phyloP scores from a whole-genome alignment of 2,113 vertebrate species.

The Numenius arquata region DNA sequence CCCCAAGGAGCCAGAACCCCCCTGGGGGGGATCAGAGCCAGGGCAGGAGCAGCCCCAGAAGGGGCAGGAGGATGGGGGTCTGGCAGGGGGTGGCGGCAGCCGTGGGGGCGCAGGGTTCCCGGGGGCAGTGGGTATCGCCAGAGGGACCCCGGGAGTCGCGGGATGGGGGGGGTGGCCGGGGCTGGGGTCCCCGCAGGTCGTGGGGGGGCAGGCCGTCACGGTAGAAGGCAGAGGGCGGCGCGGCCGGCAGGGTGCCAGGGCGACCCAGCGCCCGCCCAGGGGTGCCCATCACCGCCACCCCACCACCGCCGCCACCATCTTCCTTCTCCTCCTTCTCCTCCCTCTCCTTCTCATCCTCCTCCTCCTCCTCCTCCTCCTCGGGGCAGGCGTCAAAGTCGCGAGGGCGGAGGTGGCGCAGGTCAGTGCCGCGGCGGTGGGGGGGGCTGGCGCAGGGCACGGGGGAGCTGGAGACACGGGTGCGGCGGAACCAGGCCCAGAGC shows the following conservation, averaged over 20 bases:
- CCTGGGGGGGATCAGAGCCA: neutral
- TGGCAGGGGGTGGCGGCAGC: neutral
- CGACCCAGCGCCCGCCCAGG: conserved; percentile 53
- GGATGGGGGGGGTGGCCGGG: conserved; percentile 24
- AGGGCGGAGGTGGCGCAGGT: conserved; percentile 86
- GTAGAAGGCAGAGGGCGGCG: conserved; percentile 41
- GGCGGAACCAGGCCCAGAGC: conserved; percentile 92
- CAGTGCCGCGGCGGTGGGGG: conserved; percentile 80
- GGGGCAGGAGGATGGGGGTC: neutral
- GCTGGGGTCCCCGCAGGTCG: conserved; percentile 52
- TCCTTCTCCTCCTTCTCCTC: neutral
- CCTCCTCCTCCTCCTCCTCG: conserved; percentile 67
- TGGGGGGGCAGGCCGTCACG: conserved; percentile 50
- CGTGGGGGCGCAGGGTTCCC: conserved; percentile 21
- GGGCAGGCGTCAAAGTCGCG: conserved; percentile 79
- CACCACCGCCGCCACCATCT: conserved; percentile 69
- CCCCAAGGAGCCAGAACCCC: neutral
- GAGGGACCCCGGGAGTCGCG: neutral
- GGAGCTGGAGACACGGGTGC: conserved; percentile 88
- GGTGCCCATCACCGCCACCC: conserved; percentile 53
- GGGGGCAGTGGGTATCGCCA: neutral
- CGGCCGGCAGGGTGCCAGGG: conserved; percentile 23
- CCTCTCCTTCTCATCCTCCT: conserved; percentile 68
- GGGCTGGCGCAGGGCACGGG: conserved; percentile 86
- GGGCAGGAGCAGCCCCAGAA: conserved; percentile 6